Conservation (phyloP, 2,797 vertebrate genomes). For the Takifugu ocellatus region DNA sequence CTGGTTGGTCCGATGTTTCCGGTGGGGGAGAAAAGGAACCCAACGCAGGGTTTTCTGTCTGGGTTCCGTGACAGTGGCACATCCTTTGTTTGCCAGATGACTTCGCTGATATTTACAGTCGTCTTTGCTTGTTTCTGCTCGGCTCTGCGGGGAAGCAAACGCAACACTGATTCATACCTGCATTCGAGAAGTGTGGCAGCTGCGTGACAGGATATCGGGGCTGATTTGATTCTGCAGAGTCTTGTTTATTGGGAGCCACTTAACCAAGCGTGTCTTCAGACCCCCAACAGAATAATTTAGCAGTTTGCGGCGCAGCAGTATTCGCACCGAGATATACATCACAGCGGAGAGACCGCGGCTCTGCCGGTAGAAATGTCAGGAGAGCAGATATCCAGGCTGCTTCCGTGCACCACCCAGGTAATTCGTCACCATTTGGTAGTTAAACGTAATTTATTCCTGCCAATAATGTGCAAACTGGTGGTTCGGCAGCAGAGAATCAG, state of each 20-base stretch:
- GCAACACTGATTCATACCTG: constrained; percentile 32
- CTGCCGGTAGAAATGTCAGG: constrained; percentile 36
- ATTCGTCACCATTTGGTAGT: constrained; percentile 15
- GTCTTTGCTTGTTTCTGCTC: constrained; percentile 20
- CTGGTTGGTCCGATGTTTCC: no score
- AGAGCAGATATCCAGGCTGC: constrained; percentile 39
- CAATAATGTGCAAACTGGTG: constrained; percentile 2
- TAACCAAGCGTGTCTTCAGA: constrained; percentile 50
- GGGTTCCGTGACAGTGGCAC: not conserved
- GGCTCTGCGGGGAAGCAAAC: constrained; percentile 31
- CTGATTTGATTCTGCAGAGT: constrained; percentile 45
- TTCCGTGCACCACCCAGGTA: constrained; percentile 12
- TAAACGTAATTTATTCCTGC: constrained; percentile 30
- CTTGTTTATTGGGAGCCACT: constrained; percentile 54
- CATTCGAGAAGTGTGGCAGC: constrained; percentile 44
- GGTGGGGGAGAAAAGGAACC: no score
- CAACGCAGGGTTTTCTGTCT: no score
- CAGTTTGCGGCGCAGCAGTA: constrained; percentile 32
- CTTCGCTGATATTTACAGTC: constrained; percentile 15
- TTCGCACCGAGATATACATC: constrained; percentile 32
- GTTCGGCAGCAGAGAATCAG: constrained; percentile 12
- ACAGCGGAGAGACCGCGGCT: constrained; percentile 16
- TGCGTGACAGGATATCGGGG: constrained; percentile 33
- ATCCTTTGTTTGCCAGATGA: constrained; percentile 24
- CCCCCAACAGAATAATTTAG: constrained; percentile 52